Base-by-base conservation (phyloP, 2,888 invertebrate species). In the Schizotus pectinicornis region DNA sequence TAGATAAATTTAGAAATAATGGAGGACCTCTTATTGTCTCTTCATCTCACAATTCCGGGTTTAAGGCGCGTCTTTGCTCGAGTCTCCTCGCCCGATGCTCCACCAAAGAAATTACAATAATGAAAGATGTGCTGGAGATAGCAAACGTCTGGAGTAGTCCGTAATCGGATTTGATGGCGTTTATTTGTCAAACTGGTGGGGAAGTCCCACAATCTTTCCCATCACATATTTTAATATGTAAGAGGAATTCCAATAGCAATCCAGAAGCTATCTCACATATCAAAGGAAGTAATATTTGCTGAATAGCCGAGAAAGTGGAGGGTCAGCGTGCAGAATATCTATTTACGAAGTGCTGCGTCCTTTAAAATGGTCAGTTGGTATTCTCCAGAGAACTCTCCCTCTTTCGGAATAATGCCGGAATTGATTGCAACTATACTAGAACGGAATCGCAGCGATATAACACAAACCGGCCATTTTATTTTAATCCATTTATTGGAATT, bases 261-360 rank as follows among this genome's bases (percentile, higher is more conserved):
- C 68, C 67, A 64, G 67, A 71, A 73, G 74, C 75, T 68, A 75
- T 77, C 77, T 77, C 77, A 72, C 77, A 77, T 78, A 77, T 78
- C 78, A 79, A 79, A 79, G 79, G 76, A 76, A 75, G 78, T 75
- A 78, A 79, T 79, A 79, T 79, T 79, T 75, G 74, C 70, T 72
- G 74, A 78, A 77, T 74, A 70, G 75, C 69, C 65, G 62, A 64
- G 65, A 67, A 71, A 74, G 74, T 71, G 75, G 71, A 71, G 22
- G 22, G 22, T 22, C 70, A 70, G 69, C 51, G 47, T 55, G 51
- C 51, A 56, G 72, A 74, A 76, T 77, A 75, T 77, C 77, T 75
- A 78, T 79, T 77, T 78, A 74, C 75, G 71, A 72, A 74, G 70
- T 70, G 74, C 73, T 71, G 74, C 73, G 73, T 75, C 75, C 76